Evolutionary conservation across 2,797 vertebrate species (phyloP).

Genomic region (Chelidonichthys spinosus): DNA sequence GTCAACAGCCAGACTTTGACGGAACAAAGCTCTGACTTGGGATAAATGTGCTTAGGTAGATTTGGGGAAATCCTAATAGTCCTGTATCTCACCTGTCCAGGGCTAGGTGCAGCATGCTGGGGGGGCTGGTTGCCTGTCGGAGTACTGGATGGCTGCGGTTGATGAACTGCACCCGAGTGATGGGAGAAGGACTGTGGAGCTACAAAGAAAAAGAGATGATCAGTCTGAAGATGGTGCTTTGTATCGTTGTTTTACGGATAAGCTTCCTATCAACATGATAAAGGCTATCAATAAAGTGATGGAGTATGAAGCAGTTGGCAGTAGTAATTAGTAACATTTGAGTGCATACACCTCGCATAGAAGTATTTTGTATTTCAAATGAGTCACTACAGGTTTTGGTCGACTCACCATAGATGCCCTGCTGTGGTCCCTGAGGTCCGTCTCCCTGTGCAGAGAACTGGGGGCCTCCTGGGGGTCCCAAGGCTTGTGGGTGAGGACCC

Average conservation of each 20-base stretch:
- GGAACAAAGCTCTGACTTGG: background rate
- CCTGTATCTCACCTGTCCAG: conserved; percentile 87
- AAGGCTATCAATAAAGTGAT: too few species aligned
- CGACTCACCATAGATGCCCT: conserved; percentile 89
- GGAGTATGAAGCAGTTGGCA: too few species aligned
- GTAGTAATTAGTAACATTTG: too few species aligned
- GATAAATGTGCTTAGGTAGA: background rate
- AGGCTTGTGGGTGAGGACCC: conserved; percentile 87
- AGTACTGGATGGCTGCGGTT: conserved; percentile 92
- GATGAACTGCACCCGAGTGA: conserved; percentile 90
- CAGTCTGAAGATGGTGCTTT: background rate
- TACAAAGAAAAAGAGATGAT: conserved; percentile 50
- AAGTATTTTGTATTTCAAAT: background rate
- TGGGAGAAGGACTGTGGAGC: conserved; percentile 92
- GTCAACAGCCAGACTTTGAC: too few species aligned
- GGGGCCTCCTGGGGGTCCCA: conserved; percentile 89
- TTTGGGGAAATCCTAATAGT: background rate
- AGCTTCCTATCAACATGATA: too few species aligned
- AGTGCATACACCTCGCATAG: background rate
- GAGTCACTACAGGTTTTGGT: background rate
- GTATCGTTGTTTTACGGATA: background rate
- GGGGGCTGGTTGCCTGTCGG: conserved; percentile 93
- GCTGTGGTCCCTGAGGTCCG: conserved; percentile 88
- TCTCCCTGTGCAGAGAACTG: conserved; percentile 90
- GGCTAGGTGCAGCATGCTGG: conserved; percentile 92